Conservation (phyloP, 2,888 invertebrate species). For the Pristionchus exspectatus region DNA sequence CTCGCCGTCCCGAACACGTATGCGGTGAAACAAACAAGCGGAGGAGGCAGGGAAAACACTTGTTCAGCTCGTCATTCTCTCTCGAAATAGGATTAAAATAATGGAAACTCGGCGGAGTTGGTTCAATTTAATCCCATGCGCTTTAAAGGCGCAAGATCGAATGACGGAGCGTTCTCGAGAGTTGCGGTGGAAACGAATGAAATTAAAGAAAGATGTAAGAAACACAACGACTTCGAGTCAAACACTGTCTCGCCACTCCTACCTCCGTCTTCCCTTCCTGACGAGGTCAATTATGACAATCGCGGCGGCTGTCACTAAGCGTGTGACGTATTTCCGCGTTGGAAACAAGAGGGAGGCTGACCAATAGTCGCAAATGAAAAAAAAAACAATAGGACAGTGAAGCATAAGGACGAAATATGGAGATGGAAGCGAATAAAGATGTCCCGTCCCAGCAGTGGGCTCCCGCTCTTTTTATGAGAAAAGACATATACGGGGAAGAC, state of each 20-base stretch:
- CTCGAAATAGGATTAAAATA: not conserved
- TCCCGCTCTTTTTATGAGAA: too few relatives aligned
- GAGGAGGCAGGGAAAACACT: not conserved
- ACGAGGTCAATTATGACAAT: constrained; percentile 23
- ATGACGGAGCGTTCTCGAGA: not conserved
- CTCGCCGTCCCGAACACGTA: not conserved
- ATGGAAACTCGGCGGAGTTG: not conserved
- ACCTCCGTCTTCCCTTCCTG: not conserved
- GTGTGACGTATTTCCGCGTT: not conserved
- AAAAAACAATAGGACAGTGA: not conserved
- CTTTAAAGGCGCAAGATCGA: not conserved
- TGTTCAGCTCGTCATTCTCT: not conserved
- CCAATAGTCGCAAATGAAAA: not conserved
- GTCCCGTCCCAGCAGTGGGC: not conserved
- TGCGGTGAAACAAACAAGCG: not conserved
- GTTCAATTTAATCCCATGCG: too few relatives aligned
- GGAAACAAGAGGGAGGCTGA: not conserved
- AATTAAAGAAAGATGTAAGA: not conserved
- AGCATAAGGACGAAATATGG: not conserved
- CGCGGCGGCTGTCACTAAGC: not conserved
- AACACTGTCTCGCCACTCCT: not conserved
- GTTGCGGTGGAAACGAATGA: too few relatives aligned
- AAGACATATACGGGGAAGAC: too few relatives aligned
- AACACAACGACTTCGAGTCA: not conserved
- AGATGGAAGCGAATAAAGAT: not conserved